Percentiles rank a stretch among this genome's conserved stretches.
phyloP scores from a whole-genome alignment of 2,888 invertebrate species.

The Oligia latruncula region DNA sequence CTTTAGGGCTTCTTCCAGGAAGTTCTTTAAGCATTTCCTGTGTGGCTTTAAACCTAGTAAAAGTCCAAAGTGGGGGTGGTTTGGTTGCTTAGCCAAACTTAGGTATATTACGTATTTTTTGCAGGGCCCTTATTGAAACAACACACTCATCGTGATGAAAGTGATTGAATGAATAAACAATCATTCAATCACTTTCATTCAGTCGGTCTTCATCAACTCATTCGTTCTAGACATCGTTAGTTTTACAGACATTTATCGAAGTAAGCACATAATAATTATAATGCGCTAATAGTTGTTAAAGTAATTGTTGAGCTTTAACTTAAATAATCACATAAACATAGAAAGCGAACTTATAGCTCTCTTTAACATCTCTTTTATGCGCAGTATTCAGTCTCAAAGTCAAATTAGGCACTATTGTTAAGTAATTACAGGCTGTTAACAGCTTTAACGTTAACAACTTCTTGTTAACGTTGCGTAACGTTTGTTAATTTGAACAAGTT shows the following conservation, averaged over 20 bases:
- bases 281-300: slow-evolving; percentile 4
- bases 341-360: slow-evolving; percentile 9
- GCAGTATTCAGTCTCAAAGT: slow-evolving; percentile 14
- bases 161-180: background rate
- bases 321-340: slow-evolving; percentile 13
- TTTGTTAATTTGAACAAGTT: background rate
- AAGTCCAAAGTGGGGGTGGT: slow-evolving; percentile 10
- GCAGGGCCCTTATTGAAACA: background rate
- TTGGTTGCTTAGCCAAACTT: background rate
- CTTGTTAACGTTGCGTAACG: too few species aligned
- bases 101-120: background rate
- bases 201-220: background rate
- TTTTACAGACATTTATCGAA: background rate
- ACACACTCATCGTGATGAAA: background rate
- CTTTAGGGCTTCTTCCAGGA: slow-evolving; percentile 43
- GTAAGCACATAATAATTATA: slow-evolving; percentile 5
- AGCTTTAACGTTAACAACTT: slow-evolving; percentile 6
- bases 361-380: background rate
- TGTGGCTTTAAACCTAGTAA: slow-evolving; percentile 21
- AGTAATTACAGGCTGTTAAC: slow-evolving; percentile 26
- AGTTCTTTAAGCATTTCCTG: slow-evolving; percentile 38
- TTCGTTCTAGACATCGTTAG: background rate
- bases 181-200: background rate
- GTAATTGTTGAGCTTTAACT: slow-evolving; percentile 12
- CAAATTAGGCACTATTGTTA: slow-evolving; percentile 23